Conservation (phyloP, 2,888 invertebrate species). For the Ophion obscuratus region DNA sequence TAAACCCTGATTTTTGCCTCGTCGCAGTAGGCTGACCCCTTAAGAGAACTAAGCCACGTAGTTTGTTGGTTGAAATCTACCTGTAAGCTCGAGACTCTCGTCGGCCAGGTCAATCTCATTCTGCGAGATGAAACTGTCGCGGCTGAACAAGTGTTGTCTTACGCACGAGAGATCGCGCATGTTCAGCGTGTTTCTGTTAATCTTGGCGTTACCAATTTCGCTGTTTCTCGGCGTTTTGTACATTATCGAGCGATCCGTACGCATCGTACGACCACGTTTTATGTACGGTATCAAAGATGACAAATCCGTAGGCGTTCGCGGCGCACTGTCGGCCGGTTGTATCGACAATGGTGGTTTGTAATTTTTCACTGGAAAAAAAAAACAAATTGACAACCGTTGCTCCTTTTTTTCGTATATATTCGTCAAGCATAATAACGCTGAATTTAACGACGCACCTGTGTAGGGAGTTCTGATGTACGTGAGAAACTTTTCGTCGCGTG, state of each 20-base stretch:
- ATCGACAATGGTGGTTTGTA: conserved; percentile 80
- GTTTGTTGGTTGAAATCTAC: conserved; percentile 68
- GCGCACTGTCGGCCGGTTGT: conserved; percentile 78
- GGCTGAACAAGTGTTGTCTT: conserved; percentile 81
- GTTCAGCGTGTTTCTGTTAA: conserved; percentile 59
- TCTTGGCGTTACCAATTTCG: conserved; percentile 46
- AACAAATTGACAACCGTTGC: not conserved
- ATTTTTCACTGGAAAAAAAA: conserved; percentile 75
- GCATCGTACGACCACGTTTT: conserved; percentile 78
- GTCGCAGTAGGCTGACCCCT: too few relatives aligned
- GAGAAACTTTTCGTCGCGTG: conserved; percentile 73
- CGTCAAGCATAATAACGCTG: too few relatives aligned
- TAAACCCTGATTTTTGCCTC: too few relatives aligned
- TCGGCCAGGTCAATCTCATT: conserved; percentile 74
- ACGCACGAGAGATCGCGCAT: conserved; percentile 75
- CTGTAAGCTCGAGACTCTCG: conserved; percentile 80
- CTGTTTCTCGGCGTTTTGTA: conserved; percentile 79
- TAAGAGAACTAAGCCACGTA: too few relatives aligned
- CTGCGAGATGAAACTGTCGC: conserved; percentile 77
- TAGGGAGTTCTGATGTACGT: conserved; percentile 82
- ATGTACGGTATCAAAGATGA: conserved; percentile 81
- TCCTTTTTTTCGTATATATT: too few relatives aligned
- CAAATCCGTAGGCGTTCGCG: conserved; percentile 75
- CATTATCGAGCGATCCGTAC: conserved; percentile 81
- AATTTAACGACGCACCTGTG: conserved; percentile 74